Base-by-base conservation (phyloP, 1,140 invertebrate genomes). In the Drosophila prosaltans region DNA sequence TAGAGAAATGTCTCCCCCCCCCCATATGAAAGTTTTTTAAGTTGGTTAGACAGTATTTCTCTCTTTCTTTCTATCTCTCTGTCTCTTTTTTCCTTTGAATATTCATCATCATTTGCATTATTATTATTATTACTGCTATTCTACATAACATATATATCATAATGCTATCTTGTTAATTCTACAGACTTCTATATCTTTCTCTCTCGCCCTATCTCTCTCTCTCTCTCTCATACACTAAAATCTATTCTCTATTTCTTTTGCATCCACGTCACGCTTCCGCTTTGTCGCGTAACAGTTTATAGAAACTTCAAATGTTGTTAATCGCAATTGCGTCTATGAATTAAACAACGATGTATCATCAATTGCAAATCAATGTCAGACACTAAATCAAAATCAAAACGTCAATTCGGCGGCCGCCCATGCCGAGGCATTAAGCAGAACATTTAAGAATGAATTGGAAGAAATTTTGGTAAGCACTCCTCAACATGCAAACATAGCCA, bases 381-480 rank as follows among this genome's bases (percentile, higher is more conserved):
- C 69, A 67, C 77, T 71, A 65, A 88, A 78, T 89, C 84, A 77
- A 58, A 88, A 77, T 88, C 83, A 82, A 81, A 86, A 82, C 65
- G 66, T 67, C 54, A 88, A 88, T 64, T 81, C 81, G 78, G 65
- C 72, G 63, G 79, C 81, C 62, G 83, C 83, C 21, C 83, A 88
- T 74, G 83, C 83, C 71, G 83, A 88, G 65, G 83, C 80, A 60
- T 88, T 88, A 55, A 88, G 84, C 84, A 84, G 84, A 80, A 89
- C 84, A 78, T 88, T 88, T 89, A 88, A 88, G 74, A 89, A 74
- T 83, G 84, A 88, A 88, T 88, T 88, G 84, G 84, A 88, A 88
- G 84, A 88, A 74, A 88, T 88, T 61, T 89, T 88, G 84, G 84
- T 88, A 88, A 88, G 84, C 81, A 61, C 36, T 16, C 45, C 6